phyloP scores from a whole-genome alignment of 2,888 invertebrate species.

The Amphipyra tragopoginis region DNA sequence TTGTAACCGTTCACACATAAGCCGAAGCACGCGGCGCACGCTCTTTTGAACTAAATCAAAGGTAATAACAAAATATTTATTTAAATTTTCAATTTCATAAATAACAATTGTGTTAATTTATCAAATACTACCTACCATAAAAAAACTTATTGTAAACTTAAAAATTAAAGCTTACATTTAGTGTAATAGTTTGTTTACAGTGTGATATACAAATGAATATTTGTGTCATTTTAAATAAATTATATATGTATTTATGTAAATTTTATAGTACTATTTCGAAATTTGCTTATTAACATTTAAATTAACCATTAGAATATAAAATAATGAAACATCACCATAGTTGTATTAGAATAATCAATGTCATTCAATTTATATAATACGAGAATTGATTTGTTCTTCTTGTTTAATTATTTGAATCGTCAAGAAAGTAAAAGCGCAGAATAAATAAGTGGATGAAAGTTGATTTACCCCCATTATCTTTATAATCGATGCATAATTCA shows the following conservation, averaged over 20 bases:
- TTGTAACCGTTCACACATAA: conserved; percentile 67
- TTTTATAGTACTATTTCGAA: conserved; percentile 39
- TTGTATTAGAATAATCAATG: too few relatives aligned
- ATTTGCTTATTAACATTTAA: conserved; percentile 10
- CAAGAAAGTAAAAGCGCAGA: too few relatives aligned
- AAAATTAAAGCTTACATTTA: neutral
- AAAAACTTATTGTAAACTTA: neutral
- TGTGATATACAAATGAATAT: conserved; percentile 26
- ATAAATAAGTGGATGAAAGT: too few relatives aligned
- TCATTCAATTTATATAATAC: too few relatives aligned
- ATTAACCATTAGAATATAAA: neutral
- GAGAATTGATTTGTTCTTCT: too few relatives aligned
- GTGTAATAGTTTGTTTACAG: conserved; percentile 22
- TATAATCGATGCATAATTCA: too few relatives aligned
- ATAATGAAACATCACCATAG: neutral
- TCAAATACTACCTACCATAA: neutral
- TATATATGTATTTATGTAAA: conserved; percentile 17
- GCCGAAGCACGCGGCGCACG: conserved; percentile 59
- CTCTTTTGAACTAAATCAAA: conserved; percentile 50
- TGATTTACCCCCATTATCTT: too few relatives aligned
- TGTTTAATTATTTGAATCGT: too few relatives aligned
- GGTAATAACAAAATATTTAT: conserved; percentile 51
- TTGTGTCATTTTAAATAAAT: conserved; percentile 15
- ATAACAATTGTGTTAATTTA: conserved; percentile 1
- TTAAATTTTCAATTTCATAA: conserved; percentile 14